Percentiles rank a stretch among this genome's conserved stretches.
phyloP scores from a whole-genome alignment of 23 tunicate species.

The Aplidium turbinatum region DNA sequence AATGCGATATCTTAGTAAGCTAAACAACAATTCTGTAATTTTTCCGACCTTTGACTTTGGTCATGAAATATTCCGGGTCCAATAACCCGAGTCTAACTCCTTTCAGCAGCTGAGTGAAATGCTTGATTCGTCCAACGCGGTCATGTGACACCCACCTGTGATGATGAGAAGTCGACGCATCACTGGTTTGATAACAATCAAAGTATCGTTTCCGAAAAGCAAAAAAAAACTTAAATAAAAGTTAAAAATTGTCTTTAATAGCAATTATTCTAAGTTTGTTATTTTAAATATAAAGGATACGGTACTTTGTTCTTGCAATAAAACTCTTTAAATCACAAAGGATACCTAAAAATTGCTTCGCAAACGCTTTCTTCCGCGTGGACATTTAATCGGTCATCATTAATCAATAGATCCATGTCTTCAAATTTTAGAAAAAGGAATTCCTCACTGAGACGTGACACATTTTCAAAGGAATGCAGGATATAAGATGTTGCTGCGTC shows the following conservation, averaged over 20 bases:
- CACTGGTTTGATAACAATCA: too few species aligned
- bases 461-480: slow-evolving; percentile 73
- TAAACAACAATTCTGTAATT: too few species aligned
- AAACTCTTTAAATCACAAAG: too few species aligned
- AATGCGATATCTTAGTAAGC: too few species aligned
- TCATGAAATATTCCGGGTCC: slow-evolving; percentile 96
- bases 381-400: slow-evolving; percentile 85
- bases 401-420: slow-evolving; percentile 54
- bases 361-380: slow-evolving; percentile 86
- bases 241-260: too few species aligned
- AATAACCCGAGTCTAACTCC: slow-evolving; percentile 77
- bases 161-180: too few species aligned
- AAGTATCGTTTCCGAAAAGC: too few species aligned
- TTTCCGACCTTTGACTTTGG: slow-evolving; percentile 94
- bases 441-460: slow-evolving; percentile 72
- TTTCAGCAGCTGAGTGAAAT: slow-evolving; percentile 45
- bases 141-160: slow-evolving; percentile 78
- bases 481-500: slow-evolving; percentile 69
- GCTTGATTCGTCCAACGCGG: slow-evolving; percentile 47
- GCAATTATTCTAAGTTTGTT: too few species aligned
- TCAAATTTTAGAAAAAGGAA: slow-evolving; percentile 61
- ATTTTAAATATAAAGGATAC: too few species aligned
- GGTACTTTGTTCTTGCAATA: too few species aligned
- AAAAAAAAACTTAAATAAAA: too few species aligned
- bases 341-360: slow-evolving; percentile 85